Evolutionary conservation across 1,140 invertebrate species (phyloP), one percentile per base, ranked within the genome.

Genomic region (Lanistes nyassanus): DNA sequence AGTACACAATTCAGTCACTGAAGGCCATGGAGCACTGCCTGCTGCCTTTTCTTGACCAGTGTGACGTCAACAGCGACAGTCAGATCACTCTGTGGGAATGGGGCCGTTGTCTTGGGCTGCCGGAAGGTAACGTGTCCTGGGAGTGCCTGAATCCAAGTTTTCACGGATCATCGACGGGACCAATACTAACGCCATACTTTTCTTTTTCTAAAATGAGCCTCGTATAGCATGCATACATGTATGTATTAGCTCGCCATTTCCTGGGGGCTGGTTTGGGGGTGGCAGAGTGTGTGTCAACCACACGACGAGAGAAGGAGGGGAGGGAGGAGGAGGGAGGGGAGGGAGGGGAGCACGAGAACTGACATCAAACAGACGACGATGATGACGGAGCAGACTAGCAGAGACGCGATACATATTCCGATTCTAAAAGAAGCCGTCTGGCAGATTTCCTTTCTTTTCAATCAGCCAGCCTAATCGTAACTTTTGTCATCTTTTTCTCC

Each of bases 11-110:
- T 64, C 80, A 80, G 55, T 81, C 81, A 13, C 60, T 85, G 23
- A 84, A 85, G 72, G 79, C 82, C 9, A 77, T 84, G 79, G 85
- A 86, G 56, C 84, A 85, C 58, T 86, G 85, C 64, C 79, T 86
- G 51, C 78, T 82, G 21, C 85, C 85, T 19, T 86, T 86, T 81
- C 81, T 86, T 11, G 79, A 82, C 64, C 55, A 73, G 23, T 86
- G 85, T 75, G 85, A 86, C 66, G 71, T 65, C 9, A 75, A 85
- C 68, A 69, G 70, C 51, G 83, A 85, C 75, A 70, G 81, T 21
- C 80, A 74, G 9, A 86, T 85, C 74, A 81, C 72, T 7, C 78
- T 85, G 11, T 47, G 31, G 6, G 84, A 85, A 69, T 86, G 85
- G 85, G 82, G 80, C 31, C 62, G 47, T 0, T 85, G 84, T 71